Evolutionary conservation across 23 tunicate genomes (phyloP), one percentile per base, ranked within the genome.

Genomic region (Halocynthia aurantium): DNA sequence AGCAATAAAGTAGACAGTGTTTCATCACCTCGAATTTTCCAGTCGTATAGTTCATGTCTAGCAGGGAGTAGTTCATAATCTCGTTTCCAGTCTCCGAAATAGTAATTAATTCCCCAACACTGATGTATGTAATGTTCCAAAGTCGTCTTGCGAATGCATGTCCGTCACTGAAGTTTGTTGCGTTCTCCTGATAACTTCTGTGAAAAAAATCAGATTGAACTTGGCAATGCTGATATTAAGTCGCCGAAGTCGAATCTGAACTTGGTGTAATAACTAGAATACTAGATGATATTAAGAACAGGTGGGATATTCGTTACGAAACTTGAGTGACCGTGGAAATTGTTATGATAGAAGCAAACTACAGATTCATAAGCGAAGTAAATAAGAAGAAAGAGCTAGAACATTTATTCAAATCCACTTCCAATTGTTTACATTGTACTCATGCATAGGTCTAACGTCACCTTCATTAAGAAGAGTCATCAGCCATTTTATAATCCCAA

Each of bases 21-120:
- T 13, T 13, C 17, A 58, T 13, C 17, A 84, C 96, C 96, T 90
- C 89, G 52, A 80, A 90, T 70, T 61, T 51, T 22, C 69, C 61
- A 1, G 92, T 86, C 7, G 31, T 65, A 6, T 13, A 52, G 75
- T 92, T 86, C 82, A 86, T 73, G 69, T 92, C 98, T 66, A 92
- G 21, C 15, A 92, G 51, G 55, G 98, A 72, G 78, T 86, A 92
- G 55, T 82, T 87, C 81, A 82, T 63, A 7, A n/a, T 17, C 31
- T 62, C 69, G 53, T 86, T 84, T 52, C 98, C 98, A 15, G 61
- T 56, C 21, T 69, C 80, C 1, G 60, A 66, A 52, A 92, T 57
- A 22, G 81, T 68, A 6, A 92, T 50, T 49, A 70, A 73, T 52
- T 92, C 84, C 40, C 84, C 98, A 20, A 92, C 67, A 73, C 98